phyloP scores from a whole-genome alignment of 2,113 vertebrate genomes.

The Phaetusa simplex region DNA sequence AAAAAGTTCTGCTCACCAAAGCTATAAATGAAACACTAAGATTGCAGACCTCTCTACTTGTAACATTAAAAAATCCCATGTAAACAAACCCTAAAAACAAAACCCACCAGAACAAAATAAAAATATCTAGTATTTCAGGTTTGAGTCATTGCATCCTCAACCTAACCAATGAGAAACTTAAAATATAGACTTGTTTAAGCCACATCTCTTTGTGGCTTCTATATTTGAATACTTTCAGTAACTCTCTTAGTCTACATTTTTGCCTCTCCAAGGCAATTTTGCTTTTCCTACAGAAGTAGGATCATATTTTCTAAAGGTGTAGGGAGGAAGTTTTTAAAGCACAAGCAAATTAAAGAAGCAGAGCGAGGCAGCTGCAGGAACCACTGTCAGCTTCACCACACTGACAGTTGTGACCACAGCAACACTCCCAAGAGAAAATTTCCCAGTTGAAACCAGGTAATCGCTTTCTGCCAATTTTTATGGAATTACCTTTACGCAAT shows the following conservation, averaged over 20 bases:
- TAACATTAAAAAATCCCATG: background rate
- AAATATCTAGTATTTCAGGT: background rate
- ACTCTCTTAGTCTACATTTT: background rate
- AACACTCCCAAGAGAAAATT: background rate
- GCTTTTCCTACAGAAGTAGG: background rate
- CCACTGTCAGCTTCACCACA: background rate
- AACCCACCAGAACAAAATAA: background rate
- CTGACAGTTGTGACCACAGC: background rate
- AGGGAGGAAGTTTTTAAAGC: background rate
- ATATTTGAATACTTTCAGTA: background rate
- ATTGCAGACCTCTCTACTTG: rapidly evolving
- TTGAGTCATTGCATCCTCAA: background rate
- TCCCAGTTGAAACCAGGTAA: background rate
- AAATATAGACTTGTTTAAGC: background rate
- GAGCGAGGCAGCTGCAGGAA: background rate
- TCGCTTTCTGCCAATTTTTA: background rate
- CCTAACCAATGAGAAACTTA: background rate
- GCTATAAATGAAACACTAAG: background rate
- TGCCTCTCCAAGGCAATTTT: background rate
- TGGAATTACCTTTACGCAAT: background rate
- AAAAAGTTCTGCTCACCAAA: background rate
- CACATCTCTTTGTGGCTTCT: background rate
- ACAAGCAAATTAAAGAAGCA: background rate
- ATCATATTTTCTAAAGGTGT: background rate
- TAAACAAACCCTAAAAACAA: background rate